phyloP scores from a whole-genome alignment of 2,113 vertebrate genomes.

The Zingel zingel region DNA sequence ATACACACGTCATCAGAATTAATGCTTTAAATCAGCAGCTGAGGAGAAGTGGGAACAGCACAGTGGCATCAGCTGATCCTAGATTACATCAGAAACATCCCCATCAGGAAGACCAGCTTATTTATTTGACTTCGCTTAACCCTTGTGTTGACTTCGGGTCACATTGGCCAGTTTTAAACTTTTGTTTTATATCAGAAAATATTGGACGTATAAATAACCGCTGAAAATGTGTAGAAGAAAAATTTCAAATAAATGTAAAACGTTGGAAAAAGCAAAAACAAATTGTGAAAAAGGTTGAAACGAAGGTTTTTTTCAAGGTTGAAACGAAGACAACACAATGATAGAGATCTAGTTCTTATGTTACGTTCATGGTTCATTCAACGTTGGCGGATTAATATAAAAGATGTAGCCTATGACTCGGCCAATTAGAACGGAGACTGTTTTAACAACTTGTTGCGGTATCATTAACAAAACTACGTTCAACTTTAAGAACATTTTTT shows the following conservation, averaged over 20 bases:
- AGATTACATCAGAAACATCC: slow-evolving; percentile 54
- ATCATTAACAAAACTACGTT: background rate
- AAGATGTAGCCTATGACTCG: too few relatives aligned
- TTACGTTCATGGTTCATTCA: background rate
- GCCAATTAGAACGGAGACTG: background rate
- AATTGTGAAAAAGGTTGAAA: too few relatives aligned
- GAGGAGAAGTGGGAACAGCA: background rate
- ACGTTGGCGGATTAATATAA: slow-evolving; percentile 4
- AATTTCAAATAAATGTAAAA: too few relatives aligned
- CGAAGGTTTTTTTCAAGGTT: too few relatives aligned
- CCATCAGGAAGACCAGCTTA: background rate
- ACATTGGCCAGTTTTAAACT: too few relatives aligned
- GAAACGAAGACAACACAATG: too few relatives aligned
- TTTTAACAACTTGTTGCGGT: background rate
- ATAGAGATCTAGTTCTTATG: background rate
- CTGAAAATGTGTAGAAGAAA: too few relatives aligned
- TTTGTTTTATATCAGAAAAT: too few relatives aligned
- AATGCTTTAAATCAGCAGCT: background rate
- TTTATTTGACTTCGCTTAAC: background rate
- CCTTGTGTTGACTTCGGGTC: too few relatives aligned
- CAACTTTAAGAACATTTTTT: background rate
- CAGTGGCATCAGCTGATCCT: slow-evolving; percentile 55
- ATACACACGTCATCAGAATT: slow-evolving; percentile 10
- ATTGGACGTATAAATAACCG: too few relatives aligned
- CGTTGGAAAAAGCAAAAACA: too few relatives aligned